Evolutionary conservation across 2,113 vertebrate genomes (phyloP).

Genomic region (Cairina moschata): DNA sequence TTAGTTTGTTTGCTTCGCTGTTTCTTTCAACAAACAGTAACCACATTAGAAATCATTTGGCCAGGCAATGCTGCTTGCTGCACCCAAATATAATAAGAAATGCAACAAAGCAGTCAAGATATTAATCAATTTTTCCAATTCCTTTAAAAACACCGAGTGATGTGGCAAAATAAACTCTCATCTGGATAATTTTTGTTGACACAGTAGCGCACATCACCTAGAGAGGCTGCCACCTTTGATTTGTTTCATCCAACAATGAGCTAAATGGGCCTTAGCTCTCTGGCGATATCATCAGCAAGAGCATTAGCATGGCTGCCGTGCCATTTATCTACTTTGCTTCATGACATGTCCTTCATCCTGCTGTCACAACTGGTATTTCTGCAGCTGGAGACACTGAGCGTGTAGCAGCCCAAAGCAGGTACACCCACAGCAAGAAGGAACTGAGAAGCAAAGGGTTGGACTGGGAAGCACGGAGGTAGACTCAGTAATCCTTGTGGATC

Average conservation of each 20-base stretch:
- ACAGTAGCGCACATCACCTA: background rate
- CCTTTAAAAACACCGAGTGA: background rate
- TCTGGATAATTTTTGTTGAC: background rate
- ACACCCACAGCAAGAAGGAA: background rate
- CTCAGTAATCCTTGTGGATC: background rate
- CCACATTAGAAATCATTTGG: background rate
- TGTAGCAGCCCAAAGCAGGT: background rate
- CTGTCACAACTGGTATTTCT: slow-evolving; percentile 45
- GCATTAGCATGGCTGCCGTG: background rate
- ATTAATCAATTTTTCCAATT: background rate
- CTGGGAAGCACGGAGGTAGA: background rate
- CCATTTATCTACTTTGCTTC: slow-evolving; percentile 30
- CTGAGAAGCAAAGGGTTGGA: background rate
- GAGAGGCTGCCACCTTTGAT: background rate
- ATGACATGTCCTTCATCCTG: background rate
- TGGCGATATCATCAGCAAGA: background rate
- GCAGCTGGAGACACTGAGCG: background rate
- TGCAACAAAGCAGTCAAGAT: background rate
- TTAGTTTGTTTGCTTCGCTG: background rate
- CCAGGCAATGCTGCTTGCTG: background rate
- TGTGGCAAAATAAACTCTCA: background rate
- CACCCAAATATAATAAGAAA: background rate
- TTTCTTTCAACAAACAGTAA: background rate
- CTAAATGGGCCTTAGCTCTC: background rate
- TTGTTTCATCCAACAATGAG: background rate